Evolutionary conservation across 2,888 invertebrate species (phyloP).

Genomic region (Cryptocephalus moraei): DNA sequence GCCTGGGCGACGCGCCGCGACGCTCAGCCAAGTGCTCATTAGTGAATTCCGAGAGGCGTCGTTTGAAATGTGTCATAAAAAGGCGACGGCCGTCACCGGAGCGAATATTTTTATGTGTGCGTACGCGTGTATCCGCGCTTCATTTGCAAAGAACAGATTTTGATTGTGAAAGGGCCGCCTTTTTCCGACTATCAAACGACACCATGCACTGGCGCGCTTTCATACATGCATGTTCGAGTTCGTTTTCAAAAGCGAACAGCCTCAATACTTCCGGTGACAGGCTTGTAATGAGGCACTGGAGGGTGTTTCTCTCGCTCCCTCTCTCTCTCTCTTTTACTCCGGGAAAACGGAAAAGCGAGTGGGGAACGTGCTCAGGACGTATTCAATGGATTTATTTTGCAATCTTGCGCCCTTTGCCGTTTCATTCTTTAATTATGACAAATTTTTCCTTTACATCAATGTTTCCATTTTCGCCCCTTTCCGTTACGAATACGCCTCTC

Average conservation of each 20-base stretch:
- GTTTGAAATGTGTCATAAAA: slow-evolving; percentile 37
- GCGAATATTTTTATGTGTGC: slow-evolving; percentile 12
- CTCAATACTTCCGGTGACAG: not conserved
- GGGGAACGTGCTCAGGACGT: too few species aligned
- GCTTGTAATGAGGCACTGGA: too few species aligned
- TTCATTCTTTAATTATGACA: too few species aligned
- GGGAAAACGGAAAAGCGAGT: too few species aligned
- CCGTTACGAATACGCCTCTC: too few species aligned
- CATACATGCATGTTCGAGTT: slow-evolving; percentile 7
- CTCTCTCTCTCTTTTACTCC: too few species aligned
- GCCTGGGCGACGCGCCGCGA: slow-evolving; percentile 28
- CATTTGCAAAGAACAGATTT: slow-evolving; percentile 21
- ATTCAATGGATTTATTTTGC: too few species aligned
- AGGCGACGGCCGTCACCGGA: slow-evolving; percentile 23
- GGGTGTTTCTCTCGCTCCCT: too few species aligned
- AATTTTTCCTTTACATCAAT: too few species aligned
- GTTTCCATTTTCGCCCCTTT: too few species aligned
- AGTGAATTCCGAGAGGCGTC: slow-evolving; percentile 38
- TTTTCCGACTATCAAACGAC: slow-evolving; percentile 11
- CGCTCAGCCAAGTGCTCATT: slow-evolving; percentile 37
- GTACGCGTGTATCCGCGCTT: slow-evolving; percentile 14
- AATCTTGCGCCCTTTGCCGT: too few species aligned
- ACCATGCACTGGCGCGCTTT: slow-evolving; percentile 15
- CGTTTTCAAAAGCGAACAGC: slow-evolving; percentile 10
- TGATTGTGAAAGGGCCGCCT: slow-evolving; percentile 15